Base-by-base conservation (phyloP, 2,888 invertebrate genomes). In the Helleia helle region DNA sequence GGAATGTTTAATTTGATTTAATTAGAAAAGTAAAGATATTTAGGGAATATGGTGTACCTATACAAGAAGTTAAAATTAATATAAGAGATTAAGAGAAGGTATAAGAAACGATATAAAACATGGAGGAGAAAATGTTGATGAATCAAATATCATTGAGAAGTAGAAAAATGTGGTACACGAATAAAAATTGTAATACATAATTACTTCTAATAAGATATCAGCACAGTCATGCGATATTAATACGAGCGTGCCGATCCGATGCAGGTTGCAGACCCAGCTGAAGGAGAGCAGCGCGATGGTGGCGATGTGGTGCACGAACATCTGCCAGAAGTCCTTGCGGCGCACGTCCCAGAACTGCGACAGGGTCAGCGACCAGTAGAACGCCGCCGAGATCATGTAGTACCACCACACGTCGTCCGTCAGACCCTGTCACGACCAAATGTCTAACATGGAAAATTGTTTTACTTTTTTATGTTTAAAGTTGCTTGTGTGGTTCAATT, bases 231-330 rank as follows among this genome's bases (percentile, higher is more conserved):
- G 96, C 6, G 94, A 87, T 38, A 96, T 73, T 38, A 96, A 83
- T 11, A 99, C 95, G 41, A 99, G 80, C 0, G 95, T 93, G 24
- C 99, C 99, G 52, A 97, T 91, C 47, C 95, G 89, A 58, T 95
- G 93, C 55, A 98, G 88, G 77, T 98, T 99, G 72, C 94, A 94
- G 4, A 95, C 90, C 96, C 97, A 99, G 49, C 97, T 97, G 69
- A 98, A 92, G 42, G 90, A 90, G 84, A 99, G 89, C 47, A 99
- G 87, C 29, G 91, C 75, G 53, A 99, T 92, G 27, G 99, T 97
- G 13, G 96, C 95, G 62, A 97, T 89, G 71, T 99, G 99, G 83
- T 99, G 99, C 40, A 97, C 87, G 74, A 99, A 99, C 86, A 39
- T 39, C 86, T 98, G 96, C 93, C 95, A 95, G 77, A 99, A 98